Base-by-base conservation (phyloP, 35 echinoderm and acorn worm genomes). In the Amphiura filiformis region DNA sequence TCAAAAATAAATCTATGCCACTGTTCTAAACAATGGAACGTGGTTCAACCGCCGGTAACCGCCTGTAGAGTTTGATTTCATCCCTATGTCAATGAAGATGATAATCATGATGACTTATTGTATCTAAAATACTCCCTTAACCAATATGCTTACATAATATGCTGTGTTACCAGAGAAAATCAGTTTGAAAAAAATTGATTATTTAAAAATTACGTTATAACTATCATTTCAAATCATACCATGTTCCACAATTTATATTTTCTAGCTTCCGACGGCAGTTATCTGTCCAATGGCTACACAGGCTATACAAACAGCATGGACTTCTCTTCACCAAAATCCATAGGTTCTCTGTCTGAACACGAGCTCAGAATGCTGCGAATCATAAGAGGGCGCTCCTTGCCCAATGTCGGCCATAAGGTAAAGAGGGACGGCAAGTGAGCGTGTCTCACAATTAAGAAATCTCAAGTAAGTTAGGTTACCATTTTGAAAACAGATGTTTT, bases 321-420 rank as follows among this genome's bases (percentile, higher is more conserved):
- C 36, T 82, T 95, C 65, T 92, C 90, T n/a, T 44, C 90, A n/a
- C 61, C 61, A 5, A 70, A 70, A 70, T 70, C 61, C 61, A 90
- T 95, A n/a, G 86, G 88, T 38, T 91, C 80, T 36, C 88, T 93
- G 91, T 91, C 86, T 0, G 96, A 98, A 39, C 83, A 93, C 52
- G 82, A 94, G 64, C 84, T 98, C 22, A 81, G 96, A 22, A 91
- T 84, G 65, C 39, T 94, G 39, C 81, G 96, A 34, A 98, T 98
- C 78, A 91, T 93, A 32, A 94, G 86, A 57, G 96, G 96, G 32
- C 86, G 93, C 13, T 98, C 96, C 12, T 49, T 98, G 89, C 96
- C 96, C 17, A 80, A 82, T 23, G 81, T 93, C 36, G 91, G 86
- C 37, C 94, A 89, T 39, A 97, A 97, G 94, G 94, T 97, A 97